Evolutionary conservation across 2,888 invertebrate species (phyloP), one percentile per base, ranked within the genome.

Genomic region (Desoria tigrina): DNA sequence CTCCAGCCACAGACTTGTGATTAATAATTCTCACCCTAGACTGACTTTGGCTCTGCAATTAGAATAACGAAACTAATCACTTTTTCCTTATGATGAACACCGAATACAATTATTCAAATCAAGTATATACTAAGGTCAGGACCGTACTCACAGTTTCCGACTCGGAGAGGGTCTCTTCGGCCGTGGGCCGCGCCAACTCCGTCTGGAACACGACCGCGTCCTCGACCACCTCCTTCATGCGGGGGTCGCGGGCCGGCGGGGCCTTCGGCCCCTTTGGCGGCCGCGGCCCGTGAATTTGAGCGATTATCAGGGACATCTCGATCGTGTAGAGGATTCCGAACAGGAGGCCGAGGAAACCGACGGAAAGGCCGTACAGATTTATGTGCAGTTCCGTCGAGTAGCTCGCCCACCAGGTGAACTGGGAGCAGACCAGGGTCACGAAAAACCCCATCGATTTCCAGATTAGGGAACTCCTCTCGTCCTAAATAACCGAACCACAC

Each of bases 331-430:
- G 27, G 24, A 58, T 42, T 18, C 58, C 58, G 42, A 58, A 49
- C 6, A 58, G 7, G 2, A 58, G 58, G 3, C 26, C 27, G 27
- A 58, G 26, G 27, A 58, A 58, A n/a, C 58, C 58, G 14, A 58
- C 58, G 3, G 39, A 24, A 18, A 58, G 49, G 7, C 58, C 58
- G 58, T 58, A 58, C 16, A 58, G 58, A 11, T 24, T 58, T 6
- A 58, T n/a, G n/a, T 42, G 49, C 4, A 24, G 27, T 21, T 49
- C 58, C 18, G 16, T 49, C n/a, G 42, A 58, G 49, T 58, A 58
- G 16, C 27, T 27, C n/a, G 42, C 24, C 58, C 58, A 58, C 58
- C 58, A 58, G 24, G 58, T 58, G 7, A 58, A 42, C 27, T 58
- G 58, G 3, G 27, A 39, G 16, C 58, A 24, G 7, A 58, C 18